phyloP scores from a whole-genome alignment of 2,113 vertebrate genomes.

The Numenius arquata region DNA sequence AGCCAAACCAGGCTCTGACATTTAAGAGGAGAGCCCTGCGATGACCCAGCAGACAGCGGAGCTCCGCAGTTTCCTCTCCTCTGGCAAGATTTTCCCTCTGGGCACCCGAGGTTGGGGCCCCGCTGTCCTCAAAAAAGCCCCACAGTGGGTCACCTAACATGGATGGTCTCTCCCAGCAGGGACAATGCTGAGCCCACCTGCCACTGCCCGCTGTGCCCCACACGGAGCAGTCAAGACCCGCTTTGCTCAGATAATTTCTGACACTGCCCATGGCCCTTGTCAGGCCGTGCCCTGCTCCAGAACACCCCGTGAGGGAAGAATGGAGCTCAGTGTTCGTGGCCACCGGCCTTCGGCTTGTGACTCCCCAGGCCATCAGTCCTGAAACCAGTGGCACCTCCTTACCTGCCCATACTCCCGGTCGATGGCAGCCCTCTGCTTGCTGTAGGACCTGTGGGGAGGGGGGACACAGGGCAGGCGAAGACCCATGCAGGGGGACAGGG shows the following conservation, averaged over 20 bases:
- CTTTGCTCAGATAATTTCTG: fast-evolving
- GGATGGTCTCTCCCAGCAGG: fast-evolving
- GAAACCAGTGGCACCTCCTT: background rate
- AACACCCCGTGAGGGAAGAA: fast-evolving
- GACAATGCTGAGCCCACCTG: background rate
- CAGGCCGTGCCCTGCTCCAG: fast-evolving
- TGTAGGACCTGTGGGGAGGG: conserved; percentile 80
- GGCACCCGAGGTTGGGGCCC: fast-evolving
- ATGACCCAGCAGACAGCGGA: conserved; percentile 45
- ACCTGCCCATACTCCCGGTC: conserved; percentile 92
- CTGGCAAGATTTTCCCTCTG: background rate
- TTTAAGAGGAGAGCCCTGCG: background rate
- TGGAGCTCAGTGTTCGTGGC: fast-evolving
- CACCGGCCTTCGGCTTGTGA: background rate
- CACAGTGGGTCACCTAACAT: fast-evolving
- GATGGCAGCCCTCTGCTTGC: conserved; percentile 87
- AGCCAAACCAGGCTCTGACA: background rate
- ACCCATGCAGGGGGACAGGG: too few relatives aligned
- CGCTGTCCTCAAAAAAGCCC: background rate
- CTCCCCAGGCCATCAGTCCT: fast-evolving
- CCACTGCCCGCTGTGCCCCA: fast-evolving
- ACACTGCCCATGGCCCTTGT: fast-evolving
- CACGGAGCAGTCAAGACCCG: fast-evolving
- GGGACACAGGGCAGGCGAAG: background rate
- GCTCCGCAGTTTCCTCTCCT: background rate